Evolutionary conservation across 2,888 invertebrate genomes (phyloP).

Genomic region (Tiliacea aurago): DNA sequence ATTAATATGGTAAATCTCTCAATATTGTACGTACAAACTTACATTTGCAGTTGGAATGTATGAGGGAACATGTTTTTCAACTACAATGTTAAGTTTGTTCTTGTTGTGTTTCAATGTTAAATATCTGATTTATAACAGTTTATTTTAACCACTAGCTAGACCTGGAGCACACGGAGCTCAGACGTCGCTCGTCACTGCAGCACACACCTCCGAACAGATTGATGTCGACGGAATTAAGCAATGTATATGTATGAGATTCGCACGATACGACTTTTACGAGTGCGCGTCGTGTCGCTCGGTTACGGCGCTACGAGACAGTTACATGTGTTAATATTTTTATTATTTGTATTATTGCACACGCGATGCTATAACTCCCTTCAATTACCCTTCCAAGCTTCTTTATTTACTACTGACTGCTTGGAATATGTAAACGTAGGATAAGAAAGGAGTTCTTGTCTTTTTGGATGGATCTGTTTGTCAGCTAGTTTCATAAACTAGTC

Average conservation of each 20-base stretch:
- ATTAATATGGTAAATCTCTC: too few species aligned
- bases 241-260: conserved; percentile 61
- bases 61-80: too few species aligned
- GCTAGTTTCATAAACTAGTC: background rate
- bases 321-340: conserved; percentile 67
- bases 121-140: conserved; percentile 11
- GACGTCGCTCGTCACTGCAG: conserved; percentile 17
- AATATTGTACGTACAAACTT: too few species aligned
- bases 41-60: too few species aligned
- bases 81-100: too few species aligned
- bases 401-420: conserved; percentile 59
- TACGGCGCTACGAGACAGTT: conserved; percentile 38
- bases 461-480: background rate
- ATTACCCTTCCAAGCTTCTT: conserved; percentile 62
- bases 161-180: background rate
- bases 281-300: conserved; percentile 33
- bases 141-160: background rate
- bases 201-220: conserved; percentile 36
- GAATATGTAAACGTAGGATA: conserved; percentile 48
- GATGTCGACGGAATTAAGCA: conserved; percentile 45
- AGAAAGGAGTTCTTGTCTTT: background rate
- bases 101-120: background rate
- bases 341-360: conserved; percentile 63
- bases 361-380: conserved; percentile 65
- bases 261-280: conserved; percentile 59